phyloP scores from a whole-genome alignment of 2,113 vertebrate species.

The Glaucidium brasilianum region DNA sequence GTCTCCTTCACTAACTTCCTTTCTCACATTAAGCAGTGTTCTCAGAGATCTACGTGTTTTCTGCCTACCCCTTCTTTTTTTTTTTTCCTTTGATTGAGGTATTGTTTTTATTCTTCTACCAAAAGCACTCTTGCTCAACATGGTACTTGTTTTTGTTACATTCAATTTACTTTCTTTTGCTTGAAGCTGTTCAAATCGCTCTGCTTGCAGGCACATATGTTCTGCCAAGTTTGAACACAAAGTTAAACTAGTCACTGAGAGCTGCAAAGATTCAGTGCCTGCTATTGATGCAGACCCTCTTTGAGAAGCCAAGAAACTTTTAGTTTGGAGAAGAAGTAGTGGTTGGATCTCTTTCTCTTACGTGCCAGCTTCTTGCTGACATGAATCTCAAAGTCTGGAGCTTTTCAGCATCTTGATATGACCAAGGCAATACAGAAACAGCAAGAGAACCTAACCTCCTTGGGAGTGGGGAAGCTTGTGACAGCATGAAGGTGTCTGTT shows the following conservation, averaged over 20 bases:
- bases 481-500: neutral
- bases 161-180: neutral
- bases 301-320: neutral
- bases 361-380: neutral
- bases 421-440: neutral
- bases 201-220: rapidly evolving
- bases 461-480: neutral
- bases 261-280: neutral
- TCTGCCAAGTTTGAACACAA: neutral
- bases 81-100: neutral
- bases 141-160: neutral
- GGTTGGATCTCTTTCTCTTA: neutral
- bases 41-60: neutral
- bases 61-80: neutral
- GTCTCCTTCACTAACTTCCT: neutral
- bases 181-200: neutral
- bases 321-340: neutral
- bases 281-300: neutral
- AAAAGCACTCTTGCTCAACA: neutral
- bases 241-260: neutral
- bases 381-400: neutral
- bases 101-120: neutral
- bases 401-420: neutral
- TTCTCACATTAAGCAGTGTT: neutral
- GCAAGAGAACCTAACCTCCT: neutral